Conservation (phyloP, 2,888 invertebrate genomes). For the Pediacus dermestoides region DNA sequence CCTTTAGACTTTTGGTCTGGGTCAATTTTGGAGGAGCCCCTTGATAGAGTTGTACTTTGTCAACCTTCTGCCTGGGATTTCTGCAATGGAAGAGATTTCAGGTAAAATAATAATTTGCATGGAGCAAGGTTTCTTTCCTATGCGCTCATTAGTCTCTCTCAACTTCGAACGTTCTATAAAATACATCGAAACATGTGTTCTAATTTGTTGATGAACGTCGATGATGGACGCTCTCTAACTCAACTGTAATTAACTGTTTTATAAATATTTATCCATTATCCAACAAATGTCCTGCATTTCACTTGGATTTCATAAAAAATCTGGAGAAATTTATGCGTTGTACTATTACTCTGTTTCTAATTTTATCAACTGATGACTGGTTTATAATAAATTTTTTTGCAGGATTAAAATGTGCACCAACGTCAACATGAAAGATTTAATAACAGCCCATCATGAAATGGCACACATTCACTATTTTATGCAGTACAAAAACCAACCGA, state of each 20-base stretch:
- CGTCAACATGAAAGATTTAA: constrained; percentile 78
- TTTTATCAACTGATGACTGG: too few relatives aligned
- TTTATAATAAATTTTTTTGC: constrained; percentile 36
- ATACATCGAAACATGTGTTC: too few relatives aligned
- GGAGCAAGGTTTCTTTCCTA: too few relatives aligned
- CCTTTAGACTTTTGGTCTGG: constrained; percentile 86
- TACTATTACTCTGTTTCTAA: too few relatives aligned
- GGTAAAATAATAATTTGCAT: constrained; percentile 51
- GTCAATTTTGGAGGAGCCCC: constrained; percentile 78
- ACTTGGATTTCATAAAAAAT: constrained; percentile 1
- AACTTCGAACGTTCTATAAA: too few relatives aligned
- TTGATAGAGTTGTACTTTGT: constrained; percentile 74
- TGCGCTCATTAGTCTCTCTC: too few relatives aligned
- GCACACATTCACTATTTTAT: constrained; percentile 87
- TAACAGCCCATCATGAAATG: constrained; percentile 90
- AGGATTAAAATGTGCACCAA: constrained; percentile 88
- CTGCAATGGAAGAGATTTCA: constrained; percentile 82
- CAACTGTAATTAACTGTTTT: constrained; percentile 7
- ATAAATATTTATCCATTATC: too few relatives aligned
- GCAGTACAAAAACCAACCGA: constrained; percentile 76
- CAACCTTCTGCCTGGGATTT: constrained; percentile 95
- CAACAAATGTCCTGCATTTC: background rate
- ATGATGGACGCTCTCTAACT: too few relatives aligned
- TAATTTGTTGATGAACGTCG: too few relatives aligned
- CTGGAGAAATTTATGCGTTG: too few relatives aligned